These are phyloP conservation scores for Apamea epomidion DNA, from an alignment of 2,888 invertebrate genomes.

Conservation along the genomic window DNA sequence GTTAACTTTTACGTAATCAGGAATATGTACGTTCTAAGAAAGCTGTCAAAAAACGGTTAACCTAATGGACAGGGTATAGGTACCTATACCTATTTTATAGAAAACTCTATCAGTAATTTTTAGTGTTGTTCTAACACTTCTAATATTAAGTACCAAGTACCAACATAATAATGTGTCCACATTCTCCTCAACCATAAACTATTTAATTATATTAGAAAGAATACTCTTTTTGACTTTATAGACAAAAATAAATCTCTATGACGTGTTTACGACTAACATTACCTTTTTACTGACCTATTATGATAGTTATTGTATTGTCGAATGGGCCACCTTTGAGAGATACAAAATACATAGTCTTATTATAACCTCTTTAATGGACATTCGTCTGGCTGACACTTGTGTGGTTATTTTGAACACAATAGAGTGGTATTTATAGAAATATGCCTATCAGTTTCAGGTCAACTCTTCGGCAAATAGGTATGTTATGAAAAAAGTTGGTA, in stretches of 20 bases:
- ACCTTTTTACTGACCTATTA: slow-evolving; percentile 43
- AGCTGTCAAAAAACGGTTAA: too few relatives aligned
- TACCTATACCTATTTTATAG: neutral
- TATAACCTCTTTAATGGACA: slow-evolving; percentile 25
- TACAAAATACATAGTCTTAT: slow-evolving; percentile 2
- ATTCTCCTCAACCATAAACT: slow-evolving; percentile 16
- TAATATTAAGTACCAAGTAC: neutral
- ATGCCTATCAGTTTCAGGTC: neutral
- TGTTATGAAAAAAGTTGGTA: slow-evolving; percentile 14
- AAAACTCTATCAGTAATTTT: neutral
- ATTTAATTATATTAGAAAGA: slow-evolving; percentile 44
- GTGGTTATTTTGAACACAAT: slow-evolving; percentile 43
- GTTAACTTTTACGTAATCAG: too few relatives aligned
- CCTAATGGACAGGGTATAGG: too few relatives aligned
- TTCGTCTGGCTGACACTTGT: slow-evolving; percentile 13
- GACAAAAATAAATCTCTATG: slow-evolving; percentile 49
- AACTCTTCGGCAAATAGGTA: neutral
- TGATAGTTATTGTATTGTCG: slow-evolving; percentile 44
- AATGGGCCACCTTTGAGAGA: slow-evolving; percentile 33
- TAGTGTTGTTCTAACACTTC: neutral
- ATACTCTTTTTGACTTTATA: slow-evolving; percentile 38
- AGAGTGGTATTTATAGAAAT: slow-evolving; percentile 29
- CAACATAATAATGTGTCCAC: neutral
- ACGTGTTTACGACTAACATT: slow-evolving; percentile 50
- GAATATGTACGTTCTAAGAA: too few relatives aligned